These are phyloP conservation scores for Austrofundulus limnaeus DNA, from an alignment of 2,113 vertebrate species.

Conservation along the genomic window DNA sequence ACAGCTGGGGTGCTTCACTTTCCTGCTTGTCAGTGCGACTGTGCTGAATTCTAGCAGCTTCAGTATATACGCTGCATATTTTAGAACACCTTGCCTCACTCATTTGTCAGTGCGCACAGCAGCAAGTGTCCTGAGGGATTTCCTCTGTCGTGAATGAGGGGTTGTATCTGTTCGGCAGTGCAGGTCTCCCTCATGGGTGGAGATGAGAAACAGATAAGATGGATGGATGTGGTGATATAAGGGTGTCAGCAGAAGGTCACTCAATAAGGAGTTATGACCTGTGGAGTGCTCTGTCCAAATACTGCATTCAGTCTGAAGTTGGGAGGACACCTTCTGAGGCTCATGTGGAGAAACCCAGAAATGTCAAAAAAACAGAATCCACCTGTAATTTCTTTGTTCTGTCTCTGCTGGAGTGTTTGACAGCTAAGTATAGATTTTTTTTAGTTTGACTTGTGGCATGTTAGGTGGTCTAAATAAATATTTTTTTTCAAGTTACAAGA, in stretches of 20 bases:
- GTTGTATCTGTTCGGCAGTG: slow-evolving; percentile 27
- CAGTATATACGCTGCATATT: slow-evolving; percentile 43
- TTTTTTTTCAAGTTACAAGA: too few species aligned
- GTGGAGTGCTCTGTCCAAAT: neutral
- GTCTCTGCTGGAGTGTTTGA: neutral
- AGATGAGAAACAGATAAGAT: slow-evolving; percentile 20
- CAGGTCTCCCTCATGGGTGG: slow-evolving; percentile 11
- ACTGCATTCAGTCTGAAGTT: slow-evolving; percentile 3
- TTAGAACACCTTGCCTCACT: slow-evolving; percentile 21
- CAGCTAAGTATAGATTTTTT: neutral
- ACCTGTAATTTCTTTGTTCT: neutral
- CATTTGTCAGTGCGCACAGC: slow-evolving; percentile 36
- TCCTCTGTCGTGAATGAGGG: slow-evolving; percentile 36
- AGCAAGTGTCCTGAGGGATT: slow-evolving; percentile 45
- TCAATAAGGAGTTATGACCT: slow-evolving; percentile 31
- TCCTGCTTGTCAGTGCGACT: slow-evolving; percentile 45
- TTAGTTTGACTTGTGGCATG: neutral
- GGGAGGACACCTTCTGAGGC: slow-evolving; percentile 1
- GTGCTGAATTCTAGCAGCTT: slow-evolving; percentile 13
- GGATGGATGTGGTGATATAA: slow-evolving; percentile 38
- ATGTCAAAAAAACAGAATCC: neutral
- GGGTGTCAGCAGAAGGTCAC: slow-evolving; percentile 41
- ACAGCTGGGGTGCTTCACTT: slow-evolving; percentile 38
- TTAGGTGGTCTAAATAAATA: too few species aligned
- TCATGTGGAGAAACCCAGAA: neutral